These are phyloP conservation scores for Himalopsyche tibetana DNA, from an alignment of 2,888 invertebrate genomes.

Conservation along the genomic window DNA sequence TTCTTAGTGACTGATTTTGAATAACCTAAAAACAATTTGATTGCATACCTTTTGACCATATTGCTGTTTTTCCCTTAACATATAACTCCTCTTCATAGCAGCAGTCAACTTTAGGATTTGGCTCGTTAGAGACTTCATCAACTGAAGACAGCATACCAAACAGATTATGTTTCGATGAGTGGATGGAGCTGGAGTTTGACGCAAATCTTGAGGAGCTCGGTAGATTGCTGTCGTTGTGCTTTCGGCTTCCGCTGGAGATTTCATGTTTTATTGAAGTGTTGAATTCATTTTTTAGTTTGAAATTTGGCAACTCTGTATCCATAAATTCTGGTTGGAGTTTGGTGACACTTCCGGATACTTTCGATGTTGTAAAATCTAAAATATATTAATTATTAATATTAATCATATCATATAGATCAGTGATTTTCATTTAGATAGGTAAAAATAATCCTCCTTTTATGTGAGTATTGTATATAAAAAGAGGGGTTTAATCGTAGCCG, in stretches of 20 bases:
- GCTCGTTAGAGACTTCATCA: constrained; percentile 66
- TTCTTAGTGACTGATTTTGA: neutral
- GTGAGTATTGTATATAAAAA: too few species aligned
- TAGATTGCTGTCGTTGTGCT: constrained; percentile 68
- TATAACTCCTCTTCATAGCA: constrained; percentile 91
- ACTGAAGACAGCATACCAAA: constrained; percentile 19
- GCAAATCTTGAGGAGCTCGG: constrained; percentile 70
- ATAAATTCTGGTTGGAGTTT: constrained; percentile 69
- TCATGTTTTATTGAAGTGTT: constrained; percentile 75
- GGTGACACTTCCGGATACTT: neutral
- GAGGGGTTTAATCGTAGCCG: too few species aligned
- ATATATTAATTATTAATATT: neutral
- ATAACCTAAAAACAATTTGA: neutral
- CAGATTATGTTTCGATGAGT: constrained; percentile 23
- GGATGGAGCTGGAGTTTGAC: constrained; percentile 68
- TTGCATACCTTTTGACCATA: constrained; percentile 84
- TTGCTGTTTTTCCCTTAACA: constrained; percentile 88
- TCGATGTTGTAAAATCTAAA: constrained; percentile 6
- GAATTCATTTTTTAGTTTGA: constrained; percentile 74
- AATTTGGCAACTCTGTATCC: constrained; percentile 69
- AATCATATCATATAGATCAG: too few species aligned
- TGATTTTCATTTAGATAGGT: too few species aligned
- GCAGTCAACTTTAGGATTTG: constrained; percentile 73
- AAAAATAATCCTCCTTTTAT: too few species aligned
- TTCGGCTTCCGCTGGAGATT: constrained; percentile 69